Percentiles rank a stretch among this genome's conserved stretches.
These are phyloP conservation scores for Drosophila funebris DNA, from an alignment of 1,140 invertebrate species.

Conservation along the genomic window DNA sequence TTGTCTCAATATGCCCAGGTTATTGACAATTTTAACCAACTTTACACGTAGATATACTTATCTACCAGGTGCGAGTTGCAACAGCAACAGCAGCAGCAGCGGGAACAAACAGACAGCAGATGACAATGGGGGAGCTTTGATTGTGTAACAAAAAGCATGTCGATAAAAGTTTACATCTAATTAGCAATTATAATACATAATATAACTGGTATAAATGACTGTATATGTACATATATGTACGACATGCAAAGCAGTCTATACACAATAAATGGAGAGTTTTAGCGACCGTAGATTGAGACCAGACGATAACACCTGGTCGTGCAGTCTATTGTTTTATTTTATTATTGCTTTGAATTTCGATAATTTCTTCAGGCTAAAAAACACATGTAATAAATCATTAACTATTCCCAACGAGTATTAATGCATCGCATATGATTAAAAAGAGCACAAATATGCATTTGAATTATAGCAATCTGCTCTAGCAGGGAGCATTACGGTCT, in stretches of 20 bases:
- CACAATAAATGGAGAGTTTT: too few relatives aligned
- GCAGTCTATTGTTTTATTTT: too few relatives aligned
- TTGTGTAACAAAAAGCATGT: not conserved
- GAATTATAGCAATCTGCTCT: not conserved
- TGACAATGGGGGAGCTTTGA: not conserved
- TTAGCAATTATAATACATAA: not conserved
- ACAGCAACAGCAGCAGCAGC: too few relatives aligned
- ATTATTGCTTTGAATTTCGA: conserved; percentile 22
- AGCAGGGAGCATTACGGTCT: not conserved
- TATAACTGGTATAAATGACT: too few relatives aligned
- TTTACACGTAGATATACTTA: conserved; percentile 1
- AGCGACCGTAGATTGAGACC: too few relatives aligned
- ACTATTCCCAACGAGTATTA: not conserved
- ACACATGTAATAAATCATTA: conserved; percentile 11
- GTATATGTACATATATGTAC: too few relatives aligned
- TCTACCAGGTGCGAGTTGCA: not conserved
- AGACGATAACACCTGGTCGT: too few relatives aligned
- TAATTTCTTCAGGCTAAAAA: conserved; percentile 15
- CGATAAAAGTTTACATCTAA: not conserved
- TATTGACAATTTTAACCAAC: conserved; percentile 30
- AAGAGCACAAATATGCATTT: not conserved
- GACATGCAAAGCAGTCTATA: too few relatives aligned
- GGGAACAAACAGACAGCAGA: not conserved
- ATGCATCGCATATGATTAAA: not conserved
- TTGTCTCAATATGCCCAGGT: conserved; percentile 43